Evolutionary conservation across 2,888 invertebrate species (phyloP).

Genomic region (Ypsolopha sequella): DNA sequence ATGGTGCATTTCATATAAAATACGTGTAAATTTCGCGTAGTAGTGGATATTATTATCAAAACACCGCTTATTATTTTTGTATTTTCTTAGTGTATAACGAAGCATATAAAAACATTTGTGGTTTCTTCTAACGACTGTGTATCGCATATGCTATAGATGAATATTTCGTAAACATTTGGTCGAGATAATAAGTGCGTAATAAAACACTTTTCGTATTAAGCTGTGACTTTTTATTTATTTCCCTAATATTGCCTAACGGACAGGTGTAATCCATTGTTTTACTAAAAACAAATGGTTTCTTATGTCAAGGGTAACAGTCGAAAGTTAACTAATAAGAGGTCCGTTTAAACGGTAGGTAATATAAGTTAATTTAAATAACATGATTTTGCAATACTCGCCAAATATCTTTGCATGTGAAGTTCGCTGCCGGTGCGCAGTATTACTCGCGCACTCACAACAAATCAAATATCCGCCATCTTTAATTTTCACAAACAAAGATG

Average conservation of each 20-base stretch:
- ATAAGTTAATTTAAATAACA: no score
- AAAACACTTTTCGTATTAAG: constrained; percentile 66
- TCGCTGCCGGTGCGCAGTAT: no score
- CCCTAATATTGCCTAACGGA: not conserved
- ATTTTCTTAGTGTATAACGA: constrained; percentile 64
- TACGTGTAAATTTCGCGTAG: constrained; percentile 16
- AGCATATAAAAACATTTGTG: constrained; percentile 43
- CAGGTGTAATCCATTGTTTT: not conserved
- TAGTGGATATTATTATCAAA: constrained; percentile 39
- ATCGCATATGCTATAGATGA: constrained; percentile 65
- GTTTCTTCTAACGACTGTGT: constrained; percentile 62
- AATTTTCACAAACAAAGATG: no score
- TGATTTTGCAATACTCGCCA: no score
- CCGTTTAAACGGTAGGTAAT: no score
- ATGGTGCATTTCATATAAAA: constrained; percentile 52
- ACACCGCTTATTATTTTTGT: constrained; percentile 69
- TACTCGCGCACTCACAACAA: no score
- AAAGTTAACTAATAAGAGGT: no score
- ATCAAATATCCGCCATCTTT: no score
- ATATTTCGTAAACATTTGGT: constrained; percentile 64
- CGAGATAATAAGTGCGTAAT: constrained; percentile 71
- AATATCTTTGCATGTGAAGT: no score
- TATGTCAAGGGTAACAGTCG: no score
- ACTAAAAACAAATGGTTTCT: not conserved
- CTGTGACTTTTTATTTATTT: constrained; percentile 2